Conservation (phyloP, 1,140 invertebrate genomes). For the Diuraphis noxia region DNA sequence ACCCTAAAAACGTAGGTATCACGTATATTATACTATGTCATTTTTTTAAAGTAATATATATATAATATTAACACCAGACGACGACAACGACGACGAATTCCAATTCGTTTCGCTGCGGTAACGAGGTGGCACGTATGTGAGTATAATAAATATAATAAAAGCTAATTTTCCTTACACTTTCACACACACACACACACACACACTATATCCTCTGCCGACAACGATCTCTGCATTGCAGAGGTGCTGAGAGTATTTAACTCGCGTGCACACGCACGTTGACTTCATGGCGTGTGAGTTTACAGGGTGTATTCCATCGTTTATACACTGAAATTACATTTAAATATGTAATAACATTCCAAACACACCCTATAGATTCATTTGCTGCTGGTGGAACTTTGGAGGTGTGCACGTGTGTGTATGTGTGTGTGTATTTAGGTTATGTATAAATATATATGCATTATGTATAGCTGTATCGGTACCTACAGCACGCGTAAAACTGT, state of each 20-base stretch:
- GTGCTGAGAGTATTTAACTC: background rate
- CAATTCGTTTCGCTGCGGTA: constrained; percentile 4
- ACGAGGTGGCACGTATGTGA: background rate
- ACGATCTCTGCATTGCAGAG: constrained; percentile 46
- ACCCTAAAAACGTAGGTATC: too few relatives aligned
- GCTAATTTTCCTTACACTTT: constrained; percentile 15
- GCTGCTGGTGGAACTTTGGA: background rate
- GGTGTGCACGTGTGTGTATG: background rate
- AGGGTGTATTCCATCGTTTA: background rate
- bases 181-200: background rate
- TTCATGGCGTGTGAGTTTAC: background rate
- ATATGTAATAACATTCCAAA: background rate
- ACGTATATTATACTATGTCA: too few relatives aligned
- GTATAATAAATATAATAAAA: constrained; percentile 14
- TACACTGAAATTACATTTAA: background rate
- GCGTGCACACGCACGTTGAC: background rate
- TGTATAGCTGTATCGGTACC: background rate
- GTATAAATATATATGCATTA: background rate
- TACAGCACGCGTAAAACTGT: background rate
- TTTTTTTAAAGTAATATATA: too few relatives aligned
- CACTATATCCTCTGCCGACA: background rate
- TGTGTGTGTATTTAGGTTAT: background rate
- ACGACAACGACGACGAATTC: background rate
- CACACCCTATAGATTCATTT: background rate
- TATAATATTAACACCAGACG: background rate